Evolutionary conservation across 1,140 invertebrate genomes (phyloP).

Genomic region (Drosophila takahashii): DNA sequence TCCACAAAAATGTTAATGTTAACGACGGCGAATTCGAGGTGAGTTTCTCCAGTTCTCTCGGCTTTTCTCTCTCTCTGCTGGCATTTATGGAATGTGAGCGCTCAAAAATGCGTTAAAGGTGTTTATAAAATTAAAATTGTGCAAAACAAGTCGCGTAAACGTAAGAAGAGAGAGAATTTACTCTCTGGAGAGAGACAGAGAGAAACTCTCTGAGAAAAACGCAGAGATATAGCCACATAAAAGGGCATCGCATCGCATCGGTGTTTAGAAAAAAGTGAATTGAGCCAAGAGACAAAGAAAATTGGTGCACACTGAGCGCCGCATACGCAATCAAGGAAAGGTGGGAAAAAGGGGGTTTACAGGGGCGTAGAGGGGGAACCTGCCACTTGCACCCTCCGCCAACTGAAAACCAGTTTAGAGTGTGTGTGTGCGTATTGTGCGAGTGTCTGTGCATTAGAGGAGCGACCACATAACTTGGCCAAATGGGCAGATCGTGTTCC

Average conservation of each 20-base stretch:
- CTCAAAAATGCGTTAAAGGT: slow-evolving; percentile 83
- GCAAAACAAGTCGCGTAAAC: slow-evolving; percentile 79
- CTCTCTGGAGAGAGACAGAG: slow-evolving; percentile 1
- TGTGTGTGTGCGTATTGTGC: slow-evolving; percentile 18
- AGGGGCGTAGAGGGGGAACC: slow-evolving; percentile 29
- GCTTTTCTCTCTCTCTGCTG: slow-evolving; percentile 20
- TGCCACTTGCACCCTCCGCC: slow-evolving; percentile 76
- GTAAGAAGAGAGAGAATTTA: neutral
- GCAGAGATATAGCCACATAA: slow-evolving; percentile 11
- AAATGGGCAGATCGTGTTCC: slow-evolving; percentile 76
- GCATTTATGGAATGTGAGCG: slow-evolving; percentile 83
- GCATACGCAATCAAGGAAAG: slow-evolving; percentile 53
- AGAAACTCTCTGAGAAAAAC: slow-evolving; percentile 1
- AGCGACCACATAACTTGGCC: slow-evolving; percentile 72
- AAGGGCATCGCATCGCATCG: slow-evolving; percentile 32
- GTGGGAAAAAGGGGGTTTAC: neutral
- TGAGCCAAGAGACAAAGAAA: slow-evolving; percentile 76
- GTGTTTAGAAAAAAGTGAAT: slow-evolving; percentile 81
- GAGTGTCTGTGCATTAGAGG: slow-evolving; percentile 53
- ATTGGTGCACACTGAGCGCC: slow-evolving; percentile 69
- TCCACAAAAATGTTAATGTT: too few species aligned
- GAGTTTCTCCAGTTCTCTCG: slow-evolving; percentile 45
- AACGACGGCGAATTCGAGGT: slow-evolving; percentile 61
- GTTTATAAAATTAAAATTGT: slow-evolving; percentile 84
- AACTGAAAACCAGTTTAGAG: slow-evolving; percentile 70